Evolutionary conservation across 2,113 vertebrate genomes (phyloP), one percentile per base, ranked within the genome.

Genomic region (Etheostoma spectabile): DNA sequence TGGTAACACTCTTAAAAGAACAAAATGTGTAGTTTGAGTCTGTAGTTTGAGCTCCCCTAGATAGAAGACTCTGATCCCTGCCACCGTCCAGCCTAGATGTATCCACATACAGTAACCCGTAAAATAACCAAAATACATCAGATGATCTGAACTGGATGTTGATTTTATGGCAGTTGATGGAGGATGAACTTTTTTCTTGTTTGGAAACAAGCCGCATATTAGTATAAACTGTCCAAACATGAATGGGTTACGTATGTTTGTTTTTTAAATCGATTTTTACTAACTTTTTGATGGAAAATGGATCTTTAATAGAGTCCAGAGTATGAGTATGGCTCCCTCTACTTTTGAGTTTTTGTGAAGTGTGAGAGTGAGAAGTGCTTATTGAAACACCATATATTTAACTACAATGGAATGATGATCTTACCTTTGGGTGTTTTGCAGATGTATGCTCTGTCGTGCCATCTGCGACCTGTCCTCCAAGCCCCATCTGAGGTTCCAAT

Each of bases 391-490:
- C 0, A 19, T 51, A 18, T 24, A n/a, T 18, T 45, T 13, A 16
- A 42, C 5, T 1, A 14, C 6, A 51, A 19, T n/a, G 14, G 19
- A 57, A 48, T 59, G 33, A 51, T 62, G 27, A 45, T 91, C 92
- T 94, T 95, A 98, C 98, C 92, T 96, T 99, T 99, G 49, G 92
- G 76, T 63, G 94, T 96, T 95, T 99, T 95, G 86, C 98, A 99
- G 89, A 99, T 92, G 75, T 95, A 99, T 2, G 94, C 91, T 84
- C 89, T 93, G 77, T 94, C 93, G 3, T 92, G 85, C 90, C 94
- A 95, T 79, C 95, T 95, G n/a, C 94, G 94, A 60, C 95, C 84
- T 27, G 96, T 95, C 69, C 68, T 95, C 97, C 98, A 99, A 51
- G 16, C 68, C 18, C 96, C 96, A 73, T 93, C 92, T n/a, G 57